Percentiles rank a stretch among this genome's conserved stretches.
phyloP scores from a whole-genome alignment of 2,888 invertebrate species.

The Tromatobia lineatoria region DNA sequence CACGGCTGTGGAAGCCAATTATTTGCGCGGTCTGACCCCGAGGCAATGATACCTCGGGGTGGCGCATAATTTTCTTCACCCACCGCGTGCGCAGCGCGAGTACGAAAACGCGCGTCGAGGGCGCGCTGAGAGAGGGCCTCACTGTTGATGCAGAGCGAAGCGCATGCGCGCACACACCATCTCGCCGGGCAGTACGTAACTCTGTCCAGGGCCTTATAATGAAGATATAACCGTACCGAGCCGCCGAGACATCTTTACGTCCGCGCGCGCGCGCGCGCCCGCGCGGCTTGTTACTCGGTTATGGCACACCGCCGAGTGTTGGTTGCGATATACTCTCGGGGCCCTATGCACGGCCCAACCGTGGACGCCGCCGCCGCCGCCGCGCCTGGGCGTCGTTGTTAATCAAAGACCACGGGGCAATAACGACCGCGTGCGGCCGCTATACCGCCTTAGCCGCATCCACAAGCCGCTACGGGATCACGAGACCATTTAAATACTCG shows the following conservation, averaged over 20 bases:
- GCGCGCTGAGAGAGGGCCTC: not conserved
- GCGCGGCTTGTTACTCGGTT: conserved; percentile 81
- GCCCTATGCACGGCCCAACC: conserved; percentile 20
- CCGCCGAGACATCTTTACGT: conserved; percentile 84
- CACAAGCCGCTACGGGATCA: conserved; percentile 2
- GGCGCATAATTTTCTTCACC: conserved; percentile 81
- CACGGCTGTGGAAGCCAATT: conserved; percentile 81
- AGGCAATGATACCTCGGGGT: conserved; percentile 83
- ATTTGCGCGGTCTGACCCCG: conserved; percentile 79
- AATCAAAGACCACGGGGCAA: conserved; percentile 77
- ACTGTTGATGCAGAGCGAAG: not conserved
- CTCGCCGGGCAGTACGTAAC: conserved; percentile 80
- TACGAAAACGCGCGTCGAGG: not conserved
- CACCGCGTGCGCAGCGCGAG: conserved; percentile 48
- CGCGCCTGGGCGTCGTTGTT: conserved; percentile 77
- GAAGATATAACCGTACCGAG: conserved; percentile 84
- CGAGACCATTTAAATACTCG: conserved; percentile 71
- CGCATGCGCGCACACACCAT: conserved; percentile 39
- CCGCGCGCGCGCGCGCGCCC: conserved; percentile 73
- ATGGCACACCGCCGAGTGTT: conserved; percentile 65
- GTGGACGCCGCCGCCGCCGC: conserved; percentile 26
- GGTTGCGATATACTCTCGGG: conserved; percentile 18
- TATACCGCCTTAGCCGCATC: conserved; percentile 22
- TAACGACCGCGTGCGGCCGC: conserved; percentile 58
- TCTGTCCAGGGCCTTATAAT: conserved; percentile 81